phyloP scores from a whole-genome alignment of 2,113 vertebrate species.

The Ancistrus triradiatus region DNA sequence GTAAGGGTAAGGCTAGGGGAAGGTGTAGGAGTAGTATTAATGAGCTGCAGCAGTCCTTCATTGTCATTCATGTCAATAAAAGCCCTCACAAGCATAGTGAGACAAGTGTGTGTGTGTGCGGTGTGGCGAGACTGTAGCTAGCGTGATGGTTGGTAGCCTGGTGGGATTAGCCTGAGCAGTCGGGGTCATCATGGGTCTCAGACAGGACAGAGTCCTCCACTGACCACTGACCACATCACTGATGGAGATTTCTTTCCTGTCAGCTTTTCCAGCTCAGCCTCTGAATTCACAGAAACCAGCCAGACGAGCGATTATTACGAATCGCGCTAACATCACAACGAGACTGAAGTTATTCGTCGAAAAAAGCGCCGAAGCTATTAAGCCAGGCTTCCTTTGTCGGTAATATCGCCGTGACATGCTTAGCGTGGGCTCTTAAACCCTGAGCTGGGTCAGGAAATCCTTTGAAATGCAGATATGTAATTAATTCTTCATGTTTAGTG shows the following conservation, averaged over 20 bases:
- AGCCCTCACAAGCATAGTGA: too few relatives aligned
- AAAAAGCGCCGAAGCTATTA: constrained; percentile 56
- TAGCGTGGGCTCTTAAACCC: constrained; percentile 53
- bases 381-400: constrained; percentile 53
- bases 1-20: too few relatives aligned
- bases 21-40: too few relatives aligned
- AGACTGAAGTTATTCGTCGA: constrained; percentile 58
- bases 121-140: too few relatives aligned
- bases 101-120: background rate
- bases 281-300: constrained; percentile 65
- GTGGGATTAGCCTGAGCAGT: constrained; percentile 16
- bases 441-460: constrained; percentile 45
- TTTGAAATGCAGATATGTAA: constrained; percentile 77
- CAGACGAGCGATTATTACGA: constrained; percentile 57
- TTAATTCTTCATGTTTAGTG: constrained; percentile 74
- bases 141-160: background rate
- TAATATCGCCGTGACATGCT: constrained; percentile 67
- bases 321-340: constrained; percentile 62
- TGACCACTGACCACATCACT: constrained; percentile 63
- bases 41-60: too few relatives aligned
- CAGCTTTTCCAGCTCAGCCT: constrained; percentile 64
- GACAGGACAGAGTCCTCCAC: constrained; percentile 33
- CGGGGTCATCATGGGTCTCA: constrained; percentile 19
- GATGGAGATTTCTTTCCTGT: constrained; percentile 53
- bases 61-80: too few relatives aligned